These are phyloP conservation scores for Drosophila nigricruria DNA, from an alignment of 2,888 invertebrate genomes.

Conservation along the genomic window DNA sequence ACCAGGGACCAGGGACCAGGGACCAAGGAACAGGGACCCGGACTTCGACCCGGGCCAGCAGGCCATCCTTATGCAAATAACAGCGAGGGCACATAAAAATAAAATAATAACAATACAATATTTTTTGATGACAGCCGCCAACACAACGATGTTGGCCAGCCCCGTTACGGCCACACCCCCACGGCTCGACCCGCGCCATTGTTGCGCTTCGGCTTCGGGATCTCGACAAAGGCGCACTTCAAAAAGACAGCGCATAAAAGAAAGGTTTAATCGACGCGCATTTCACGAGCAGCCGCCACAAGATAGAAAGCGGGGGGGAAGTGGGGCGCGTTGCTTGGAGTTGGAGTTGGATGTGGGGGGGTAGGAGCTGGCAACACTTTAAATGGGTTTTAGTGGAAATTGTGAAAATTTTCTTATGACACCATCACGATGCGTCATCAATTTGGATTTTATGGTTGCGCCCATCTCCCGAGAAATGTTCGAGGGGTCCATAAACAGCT, in stretches of 20 bases:
- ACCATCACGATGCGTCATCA: slow-evolving; percentile 72
- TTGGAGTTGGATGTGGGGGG: background rate
- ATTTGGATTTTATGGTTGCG: slow-evolving; percentile 63
- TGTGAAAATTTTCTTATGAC: slow-evolving; percentile 69
- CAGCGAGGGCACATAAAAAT: slow-evolving; percentile 76
- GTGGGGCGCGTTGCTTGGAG: background rate
- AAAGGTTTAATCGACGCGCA: slow-evolving; percentile 77
- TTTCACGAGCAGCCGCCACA: slow-evolving; percentile 51
- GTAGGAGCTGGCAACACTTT: slow-evolving; percentile 42
- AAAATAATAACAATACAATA: slow-evolving; percentile 81
- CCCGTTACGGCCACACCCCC: slow-evolving; percentile 10
- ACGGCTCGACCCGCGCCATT: background rate
- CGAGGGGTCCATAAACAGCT: slow-evolving; percentile 52
- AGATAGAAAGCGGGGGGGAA: background rate
- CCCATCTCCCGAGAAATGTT: slow-evolving; percentile 28
- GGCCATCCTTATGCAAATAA: slow-evolving; percentile 79
- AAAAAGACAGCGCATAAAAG: slow-evolving; percentile 73
- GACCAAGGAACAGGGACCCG: slow-evolving; percentile 15
- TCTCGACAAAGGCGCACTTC: slow-evolving; percentile 60
- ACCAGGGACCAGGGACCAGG: slow-evolving; percentile 8
- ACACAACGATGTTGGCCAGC: slow-evolving; percentile 58
- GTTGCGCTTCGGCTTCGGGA: slow-evolving; percentile 39
- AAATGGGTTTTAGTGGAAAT: slow-evolving; percentile 74
- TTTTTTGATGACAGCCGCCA: slow-evolving; percentile 79
- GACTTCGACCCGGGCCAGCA: slow-evolving; percentile 21